phyloP scores from a whole-genome alignment of 2,888 invertebrate genomes.

The Myopa testacea region DNA sequence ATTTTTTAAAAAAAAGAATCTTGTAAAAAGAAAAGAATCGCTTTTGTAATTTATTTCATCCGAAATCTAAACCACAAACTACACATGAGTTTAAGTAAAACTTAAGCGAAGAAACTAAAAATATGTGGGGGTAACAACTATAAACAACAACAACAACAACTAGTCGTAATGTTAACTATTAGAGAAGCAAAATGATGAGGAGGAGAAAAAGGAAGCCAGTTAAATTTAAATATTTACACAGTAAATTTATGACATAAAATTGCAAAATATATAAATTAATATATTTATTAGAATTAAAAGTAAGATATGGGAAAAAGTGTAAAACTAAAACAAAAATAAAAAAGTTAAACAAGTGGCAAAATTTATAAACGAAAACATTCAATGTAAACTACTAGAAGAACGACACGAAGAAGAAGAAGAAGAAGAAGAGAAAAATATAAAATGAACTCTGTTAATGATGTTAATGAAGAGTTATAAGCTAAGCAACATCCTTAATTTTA shows the following conservation, averaged over 20 bases:
- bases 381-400: slow-evolving; percentile 36
- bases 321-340: slow-evolving; percentile 20
- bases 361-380: slow-evolving; percentile 22
- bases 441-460: background rate
- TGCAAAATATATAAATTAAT: background rate
- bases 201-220: slow-evolving; percentile 26
- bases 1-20: slow-evolving; percentile 13
- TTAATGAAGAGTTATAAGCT: background rate
- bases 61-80: slow-evolving; percentile 43
- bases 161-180: slow-evolving; percentile 66
- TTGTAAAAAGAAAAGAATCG: slow-evolving; percentile 49
- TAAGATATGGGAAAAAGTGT: slow-evolving; percentile 17
- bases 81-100: slow-evolving; percentile 41
- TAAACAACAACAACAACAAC: slow-evolving; percentile 47
- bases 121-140: background rate
- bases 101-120: slow-evolving; percentile 44
- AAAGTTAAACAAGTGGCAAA: slow-evolving; percentile 41
- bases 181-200: slow-evolving; percentile 45
- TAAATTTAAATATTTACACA: slow-evolving; percentile 10
- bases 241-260: background rate
- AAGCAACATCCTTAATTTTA: slow-evolving; percentile 8
- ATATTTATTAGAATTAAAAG: slow-evolving; percentile 19
- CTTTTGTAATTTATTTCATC: slow-evolving; percentile 65
- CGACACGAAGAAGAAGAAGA: background rate
- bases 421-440: background rate